phyloP scores from a whole-genome alignment of 1,140 invertebrate genomes.

The Nasonia vitripennis region DNA sequence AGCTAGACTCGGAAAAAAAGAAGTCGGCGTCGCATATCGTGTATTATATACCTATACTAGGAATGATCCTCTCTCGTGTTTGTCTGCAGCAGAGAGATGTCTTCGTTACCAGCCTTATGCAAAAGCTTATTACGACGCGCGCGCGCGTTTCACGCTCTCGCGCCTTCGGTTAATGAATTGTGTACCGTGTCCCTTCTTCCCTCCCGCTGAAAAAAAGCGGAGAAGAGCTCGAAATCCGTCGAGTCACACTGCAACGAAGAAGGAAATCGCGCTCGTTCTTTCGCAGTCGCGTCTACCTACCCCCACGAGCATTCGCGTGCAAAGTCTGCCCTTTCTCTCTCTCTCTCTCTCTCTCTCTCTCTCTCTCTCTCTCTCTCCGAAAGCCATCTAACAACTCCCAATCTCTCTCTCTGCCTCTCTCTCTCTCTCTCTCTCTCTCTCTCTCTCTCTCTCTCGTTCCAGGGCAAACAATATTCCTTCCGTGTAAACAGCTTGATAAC shows the following conservation, averaged over 20 bases:
- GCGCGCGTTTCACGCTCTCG: conserved; percentile 27
- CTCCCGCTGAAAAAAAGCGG: background rate
- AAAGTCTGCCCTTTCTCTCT: background rate
- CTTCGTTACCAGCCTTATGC: conserved; percentile 43
- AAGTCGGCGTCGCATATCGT: background rate
- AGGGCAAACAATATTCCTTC: conserved; percentile 65
- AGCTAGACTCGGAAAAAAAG: conserved; percentile 8
- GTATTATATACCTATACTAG: background rate
- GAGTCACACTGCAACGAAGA: background rate
- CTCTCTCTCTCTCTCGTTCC: conserved; percentile 21
- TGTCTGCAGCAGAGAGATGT: conserved; percentile 6
- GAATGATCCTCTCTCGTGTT: background rate
- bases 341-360: conserved; percentile 8
- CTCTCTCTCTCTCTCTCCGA: background rate
- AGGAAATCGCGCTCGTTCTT: conserved; percentile 40
- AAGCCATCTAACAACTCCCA: conserved; percentile 17
- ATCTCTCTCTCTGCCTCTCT: conserved; percentile 32
- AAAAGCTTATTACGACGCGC: conserved; percentile 37
- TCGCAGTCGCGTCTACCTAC: conserved; percentile 6
- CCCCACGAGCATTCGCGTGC: background rate
- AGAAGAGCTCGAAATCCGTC: conserved; percentile 4
- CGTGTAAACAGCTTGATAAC: conserved; percentile 63
- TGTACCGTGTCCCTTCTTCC: conserved; percentile 24
- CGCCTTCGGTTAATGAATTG: conserved; percentile 44
- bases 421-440: background rate